phyloP scores from a whole-genome alignment of 2,888 invertebrate species.

The Lasius fuliginosus region DNA sequence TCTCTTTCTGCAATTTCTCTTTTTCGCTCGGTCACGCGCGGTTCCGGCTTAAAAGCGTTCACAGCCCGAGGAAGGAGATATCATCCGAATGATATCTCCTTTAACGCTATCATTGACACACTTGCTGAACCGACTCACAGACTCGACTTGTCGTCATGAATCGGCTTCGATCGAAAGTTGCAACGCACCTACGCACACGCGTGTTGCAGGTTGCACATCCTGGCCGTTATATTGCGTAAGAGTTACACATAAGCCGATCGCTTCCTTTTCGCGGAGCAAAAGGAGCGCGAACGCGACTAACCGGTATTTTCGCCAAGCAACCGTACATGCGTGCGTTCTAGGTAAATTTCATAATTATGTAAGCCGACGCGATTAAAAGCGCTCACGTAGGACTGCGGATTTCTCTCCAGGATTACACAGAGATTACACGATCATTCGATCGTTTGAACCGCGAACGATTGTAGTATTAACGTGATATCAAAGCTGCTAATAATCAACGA shows the following conservation, averaged over 20 bases:
- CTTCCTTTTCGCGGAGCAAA: constrained; percentile 41
- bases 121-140: constrained; percentile 63
- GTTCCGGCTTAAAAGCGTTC: constrained; percentile 14
- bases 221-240: constrained; percentile 55
- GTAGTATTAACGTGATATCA: constrained; percentile 13
- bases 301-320: constrained; percentile 37
- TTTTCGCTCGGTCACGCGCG: neutral
- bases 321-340: neutral
- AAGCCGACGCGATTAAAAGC: constrained; percentile 42
- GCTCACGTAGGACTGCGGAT: constrained; percentile 31
- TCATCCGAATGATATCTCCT: constrained; percentile 40
- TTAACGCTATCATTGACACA: constrained; percentile 75
- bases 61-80: neutral
- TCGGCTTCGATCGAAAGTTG: constrained; percentile 63
- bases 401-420: constrained; percentile 41
- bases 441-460: constrained; percentile 52
- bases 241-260: constrained; percentile 42
- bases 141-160: constrained; percentile 33
- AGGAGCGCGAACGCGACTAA: constrained; percentile 41
- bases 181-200: constrained; percentile 33
- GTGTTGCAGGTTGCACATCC: constrained; percentile 46
- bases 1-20: constrained; percentile 28
- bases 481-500: constrained; percentile 25
- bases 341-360: constrained; percentile 55
- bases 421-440: constrained; percentile 50